Percentiles rank a stretch among this genome's conserved stretches.
phyloP scores from a whole-genome alignment of 2,797 vertebrate genomes.

The Cryptoblepharus egeriae region DNA sequence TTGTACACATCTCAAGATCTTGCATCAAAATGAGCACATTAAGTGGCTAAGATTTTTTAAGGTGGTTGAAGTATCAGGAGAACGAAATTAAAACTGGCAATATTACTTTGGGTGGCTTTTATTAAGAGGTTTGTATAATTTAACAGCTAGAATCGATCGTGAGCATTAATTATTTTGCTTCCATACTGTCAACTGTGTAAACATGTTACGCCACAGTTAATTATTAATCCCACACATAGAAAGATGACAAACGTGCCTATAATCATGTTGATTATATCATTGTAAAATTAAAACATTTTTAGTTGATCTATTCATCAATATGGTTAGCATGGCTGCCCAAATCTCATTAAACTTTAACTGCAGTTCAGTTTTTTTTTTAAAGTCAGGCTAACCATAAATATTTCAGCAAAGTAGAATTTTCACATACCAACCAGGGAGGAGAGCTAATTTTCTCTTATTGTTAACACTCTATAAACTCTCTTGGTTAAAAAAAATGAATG shows the following conservation, averaged over 20 bases:
- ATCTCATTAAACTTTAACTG: slow-evolving; percentile 68
- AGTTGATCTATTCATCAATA: slow-evolving; percentile 59
- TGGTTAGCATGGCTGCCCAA: slow-evolving; percentile 49
- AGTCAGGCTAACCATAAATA: slow-evolving; percentile 61
- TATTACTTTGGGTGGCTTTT: slow-evolving; percentile 2
- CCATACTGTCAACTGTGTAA: slow-evolving; percentile 30
- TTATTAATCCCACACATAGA: slow-evolving; percentile 52
- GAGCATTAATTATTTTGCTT: slow-evolving; percentile 9
- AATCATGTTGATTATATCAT: slow-evolving; percentile 52
- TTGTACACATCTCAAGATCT: neutral
- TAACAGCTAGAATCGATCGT: neutral
- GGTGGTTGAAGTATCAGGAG: neutral
- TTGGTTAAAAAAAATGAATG: slow-evolving; percentile 22
- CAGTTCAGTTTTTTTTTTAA: slow-evolving; percentile 53
- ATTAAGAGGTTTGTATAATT: slow-evolving; percentile 24
- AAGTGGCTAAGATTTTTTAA: neutral
- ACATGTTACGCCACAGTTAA: slow-evolving; percentile 29
- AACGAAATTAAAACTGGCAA: slow-evolving; percentile 18
- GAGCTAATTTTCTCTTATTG: slow-evolving; percentile 51
- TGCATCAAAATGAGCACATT: neutral
- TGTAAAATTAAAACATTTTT: slow-evolving; percentile 44
- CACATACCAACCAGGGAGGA: slow-evolving; percentile 48
- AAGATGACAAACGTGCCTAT: slow-evolving; percentile 37
- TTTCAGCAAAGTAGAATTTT: slow-evolving; percentile 59
- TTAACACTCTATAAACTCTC: slow-evolving; percentile 40